Evolutionary conservation across 2,113 vertebrate genomes (phyloP).

Genomic region (Mormyrus lacerda): DNA sequence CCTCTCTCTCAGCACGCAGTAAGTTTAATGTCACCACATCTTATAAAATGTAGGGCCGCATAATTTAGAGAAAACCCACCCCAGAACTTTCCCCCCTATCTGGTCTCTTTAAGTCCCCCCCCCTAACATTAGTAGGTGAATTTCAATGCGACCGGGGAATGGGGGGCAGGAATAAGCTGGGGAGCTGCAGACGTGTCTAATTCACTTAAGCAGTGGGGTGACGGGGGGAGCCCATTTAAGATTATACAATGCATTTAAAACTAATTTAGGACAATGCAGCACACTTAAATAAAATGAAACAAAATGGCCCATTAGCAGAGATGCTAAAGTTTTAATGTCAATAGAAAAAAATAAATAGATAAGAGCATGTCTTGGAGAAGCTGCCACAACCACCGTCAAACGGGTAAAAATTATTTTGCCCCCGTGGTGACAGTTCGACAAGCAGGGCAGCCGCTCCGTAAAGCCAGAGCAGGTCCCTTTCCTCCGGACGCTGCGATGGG

Average conservation of each 20-base stretch:
- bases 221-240: not conserved
- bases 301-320: not conserved
- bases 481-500: not conserved
- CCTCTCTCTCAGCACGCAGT: not conserved
- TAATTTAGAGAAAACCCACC: not conserved
- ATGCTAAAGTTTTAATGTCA: not conserved
- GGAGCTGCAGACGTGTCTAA: not conserved
- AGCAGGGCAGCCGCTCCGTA: not conserved
- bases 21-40: not conserved
- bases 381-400: not conserved
- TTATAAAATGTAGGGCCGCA: not conserved
- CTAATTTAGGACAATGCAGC: not conserved
- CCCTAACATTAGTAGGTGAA: not conserved
- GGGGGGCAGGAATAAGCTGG: not conserved
- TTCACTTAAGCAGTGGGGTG: not conserved
- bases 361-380: not conserved
- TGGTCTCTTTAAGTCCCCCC: not conserved
- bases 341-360: not conserved
- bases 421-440: not conserved
- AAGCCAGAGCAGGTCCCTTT: not conserved
- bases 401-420: not conserved
- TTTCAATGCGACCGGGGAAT: not conserved
- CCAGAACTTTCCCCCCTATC: not conserved
- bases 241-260: not conserved
- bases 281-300: not conserved